Base-by-base conservation (phyloP, 2,888 invertebrate genomes). In the Alloplasta piceator region DNA sequence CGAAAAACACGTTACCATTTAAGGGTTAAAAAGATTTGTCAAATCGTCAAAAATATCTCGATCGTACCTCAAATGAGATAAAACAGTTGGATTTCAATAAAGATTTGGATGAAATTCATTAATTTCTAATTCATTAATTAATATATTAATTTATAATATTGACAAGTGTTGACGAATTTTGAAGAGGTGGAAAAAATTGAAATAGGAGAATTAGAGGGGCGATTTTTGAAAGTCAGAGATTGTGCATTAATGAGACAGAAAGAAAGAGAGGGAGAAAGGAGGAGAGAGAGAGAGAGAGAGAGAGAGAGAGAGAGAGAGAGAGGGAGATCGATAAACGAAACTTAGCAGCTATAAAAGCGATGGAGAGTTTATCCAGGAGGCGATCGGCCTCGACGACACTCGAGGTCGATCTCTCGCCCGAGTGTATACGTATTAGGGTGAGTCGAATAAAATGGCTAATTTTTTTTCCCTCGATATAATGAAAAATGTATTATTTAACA, bases 291-390 rank as follows among this genome's bases (percentile, higher is more conserved):
- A 36, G 43, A 26, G 5, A 60, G 38, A 36, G 38, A 6, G 6
- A 41, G 10, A 6, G 46, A 12, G 5, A 26, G 67, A 55, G 14
- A 5, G 38, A 7, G 46, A 61, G 48, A 12, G 52, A 52, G 38
- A 46, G 55, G 10, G 48, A 16, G 5, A 71, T 41, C 16, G 26
- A 67, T 12, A 70, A 79, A 66, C 64, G 71, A 60, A 64, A 55
- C 61, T 39, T 70, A 70, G 68, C 73, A 78, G 67, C 46, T 67
- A 38, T 52, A n/a, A 39, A 64, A 61, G 26, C 26, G 26, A 26
- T 26, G 1, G 26, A 26, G 26, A 26, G 26, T 55, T 52, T 64
- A 43, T 73, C 52, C 12, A 14, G 55, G 43, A 46, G 52, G 41
- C 26, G 36, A 12, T 38, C 50, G 39, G 12, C 52, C 10, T n/a